These are phyloP conservation scores for Orthosia incerta DNA, from an alignment of 2,888 invertebrate species.

Conservation along the genomic window DNA sequence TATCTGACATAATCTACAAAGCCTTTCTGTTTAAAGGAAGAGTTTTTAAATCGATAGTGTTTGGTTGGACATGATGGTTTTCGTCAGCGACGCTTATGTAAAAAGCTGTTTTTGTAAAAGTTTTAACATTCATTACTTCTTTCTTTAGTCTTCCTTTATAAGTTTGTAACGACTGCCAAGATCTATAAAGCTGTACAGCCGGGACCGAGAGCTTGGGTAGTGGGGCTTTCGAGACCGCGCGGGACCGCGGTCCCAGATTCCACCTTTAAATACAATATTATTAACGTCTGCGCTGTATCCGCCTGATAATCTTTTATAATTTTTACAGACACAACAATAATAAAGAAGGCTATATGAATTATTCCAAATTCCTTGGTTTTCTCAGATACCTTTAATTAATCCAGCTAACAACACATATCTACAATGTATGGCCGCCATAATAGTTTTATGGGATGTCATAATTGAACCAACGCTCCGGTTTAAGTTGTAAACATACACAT, in stretches of 20 bases:
- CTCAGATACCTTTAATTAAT: slow-evolving; percentile 36
- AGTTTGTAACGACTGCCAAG: no score
- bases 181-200: no score
- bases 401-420: slow-evolving; percentile 32
- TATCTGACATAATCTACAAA: slow-evolving; percentile 52
- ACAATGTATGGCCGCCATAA: slow-evolving; percentile 47
- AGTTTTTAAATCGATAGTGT: slow-evolving; percentile 33
- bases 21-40: slow-evolving; percentile 24
- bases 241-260: no score
- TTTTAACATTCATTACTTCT: no score
- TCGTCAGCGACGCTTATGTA: not conserved
- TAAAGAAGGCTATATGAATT: slow-evolving; percentile 1
- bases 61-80: slow-evolving; percentile 13
- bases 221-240: no score
- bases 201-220: no score
- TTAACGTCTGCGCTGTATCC: not conserved
- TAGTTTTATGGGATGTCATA: slow-evolving; percentile 55
- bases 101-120: not conserved
- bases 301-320: not conserved
- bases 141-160: no score
- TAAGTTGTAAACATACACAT: slow-evolving; percentile 44
- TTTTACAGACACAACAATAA: no score
- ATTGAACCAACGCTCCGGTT: slow-evolving; percentile 40
- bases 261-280: no score
- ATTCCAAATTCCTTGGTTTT: slow-evolving; percentile 27